phyloP scores from a whole-genome alignment of 2,113 vertebrate species.

The Eublepharis macularius region DNA sequence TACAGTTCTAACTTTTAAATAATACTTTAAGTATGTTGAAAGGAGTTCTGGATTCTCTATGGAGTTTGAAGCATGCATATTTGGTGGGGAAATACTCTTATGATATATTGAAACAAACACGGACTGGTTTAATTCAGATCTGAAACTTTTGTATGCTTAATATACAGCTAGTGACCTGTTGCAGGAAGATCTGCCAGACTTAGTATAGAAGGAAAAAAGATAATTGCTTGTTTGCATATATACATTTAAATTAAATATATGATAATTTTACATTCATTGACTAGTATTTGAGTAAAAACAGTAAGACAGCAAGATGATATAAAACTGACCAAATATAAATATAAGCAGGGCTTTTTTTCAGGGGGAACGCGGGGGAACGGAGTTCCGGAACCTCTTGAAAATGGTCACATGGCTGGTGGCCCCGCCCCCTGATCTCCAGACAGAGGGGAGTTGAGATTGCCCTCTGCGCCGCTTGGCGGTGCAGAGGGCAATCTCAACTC shows the following conservation, averaged over 20 bases:
- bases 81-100: background rate
- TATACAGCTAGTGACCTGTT: background rate
- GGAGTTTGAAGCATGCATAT: background rate
- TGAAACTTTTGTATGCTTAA: background rate
- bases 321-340: background rate
- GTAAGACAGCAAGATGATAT: background rate
- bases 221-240: background rate
- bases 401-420: too few relatives aligned
- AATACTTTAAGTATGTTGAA: background rate
- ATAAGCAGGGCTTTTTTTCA: too few relatives aligned
- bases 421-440: too few relatives aligned
- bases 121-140: constrained; percentile 16
- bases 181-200: background rate
- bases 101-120: background rate
- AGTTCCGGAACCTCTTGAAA: too few relatives aligned
- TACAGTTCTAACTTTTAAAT: background rate
- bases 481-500: too few relatives aligned
- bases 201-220: background rate
- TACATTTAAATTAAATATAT: background rate
- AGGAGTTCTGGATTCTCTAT: background rate
- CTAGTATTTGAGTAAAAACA: too few relatives aligned
- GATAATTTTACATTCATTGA: background rate
- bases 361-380: too few relatives aligned
- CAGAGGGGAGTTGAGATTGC: too few relatives aligned
- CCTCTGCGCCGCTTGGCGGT: too few relatives aligned